These are phyloP conservation scores for Rhingia campestris DNA, from an alignment of 2,888 invertebrate genomes.

Conservation along the genomic window DNA sequence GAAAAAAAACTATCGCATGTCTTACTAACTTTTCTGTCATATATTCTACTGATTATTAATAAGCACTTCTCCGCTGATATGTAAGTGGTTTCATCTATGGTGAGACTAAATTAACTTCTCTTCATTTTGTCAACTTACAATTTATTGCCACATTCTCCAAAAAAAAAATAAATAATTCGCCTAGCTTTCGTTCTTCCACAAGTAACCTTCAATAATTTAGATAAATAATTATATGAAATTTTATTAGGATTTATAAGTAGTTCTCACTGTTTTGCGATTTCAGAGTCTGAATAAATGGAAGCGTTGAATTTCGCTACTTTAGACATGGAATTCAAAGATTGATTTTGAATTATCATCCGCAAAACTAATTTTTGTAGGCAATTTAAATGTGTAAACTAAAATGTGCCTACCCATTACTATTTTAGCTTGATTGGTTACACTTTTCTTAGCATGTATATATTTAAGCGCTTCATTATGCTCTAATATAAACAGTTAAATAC, in stretches of 20 bases:
- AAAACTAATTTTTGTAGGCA: slow-evolving; percentile 20
- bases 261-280: not conserved
- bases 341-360: not conserved
- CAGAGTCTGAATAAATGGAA: not conserved
- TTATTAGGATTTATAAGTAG: not conserved
- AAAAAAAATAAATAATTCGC: not conserved
- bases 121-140: not conserved
- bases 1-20: slow-evolving; percentile 5
- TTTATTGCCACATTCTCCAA: not conserved
- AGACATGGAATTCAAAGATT: not conserved
- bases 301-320: not conserved
- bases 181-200: not conserved
- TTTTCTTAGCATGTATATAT: too few species aligned
- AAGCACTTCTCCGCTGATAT: slow-evolving; percentile 4
- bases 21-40: not conserved
- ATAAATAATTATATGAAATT: not conserved
- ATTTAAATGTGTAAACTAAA: too few species aligned
- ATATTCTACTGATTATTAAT: not conserved
- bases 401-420: too few species aligned
- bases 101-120: not conserved
- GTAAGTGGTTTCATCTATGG: slow-evolving; percentile 16
- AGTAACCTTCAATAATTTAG: too few species aligned
- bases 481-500: too few species aligned
- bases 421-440: too few species aligned
- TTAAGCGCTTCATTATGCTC: too few species aligned